Evolutionary conservation across 2,888 invertebrate species (phyloP), one percentile per base, ranked within the genome.

Genomic region (Scotopteryx bipunctaria): DNA sequence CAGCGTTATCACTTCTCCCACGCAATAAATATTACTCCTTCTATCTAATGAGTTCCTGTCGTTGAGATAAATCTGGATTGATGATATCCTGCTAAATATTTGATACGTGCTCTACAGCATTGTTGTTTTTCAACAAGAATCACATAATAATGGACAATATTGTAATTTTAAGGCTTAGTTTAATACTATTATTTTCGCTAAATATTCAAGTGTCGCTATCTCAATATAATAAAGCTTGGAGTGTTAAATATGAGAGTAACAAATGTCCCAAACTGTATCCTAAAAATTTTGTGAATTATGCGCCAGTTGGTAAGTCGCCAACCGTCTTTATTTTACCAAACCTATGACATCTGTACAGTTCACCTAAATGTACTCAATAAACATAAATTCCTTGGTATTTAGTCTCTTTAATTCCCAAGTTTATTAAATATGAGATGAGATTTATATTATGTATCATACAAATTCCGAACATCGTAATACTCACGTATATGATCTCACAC

Each of bases 211-310:
- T 76, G 55, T 74, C 81, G 8, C 58, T 78, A 21, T 76, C 86
- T 25, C 81, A 86, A 43, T 91, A 81, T 58, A 88, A 78, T 60
- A 90, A 90, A 68, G 76, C 78, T 42, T 91, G 89, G 88, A 83
- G 66, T 69, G 87, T 89, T 48, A 89, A 86, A 65, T 88, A 88
- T 69, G 91, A 89, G 69, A 86, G 71, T 69, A 86, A 86, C 63
- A 79, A 90, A 47, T 93, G 93, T 63, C 91, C 92, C 0, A 90
- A 88, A 61, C 71, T 92, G 16, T 92, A 89, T 69, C 91, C 91
- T 1, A 90, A 83, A 67, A 89, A 92, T 67, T 92, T 92, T 60
- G 79, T 86, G 16, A 91, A 91, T 65, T 92, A 86, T 70, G 86
- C 91, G 41, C 93, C 93, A 57, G 83, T 85, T 43, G 92, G 92